Evolutionary conservation across 2,113 vertebrate species (phyloP), one percentile per base, ranked within the genome.

Genomic region (Peromyscus polionotus): DNA sequence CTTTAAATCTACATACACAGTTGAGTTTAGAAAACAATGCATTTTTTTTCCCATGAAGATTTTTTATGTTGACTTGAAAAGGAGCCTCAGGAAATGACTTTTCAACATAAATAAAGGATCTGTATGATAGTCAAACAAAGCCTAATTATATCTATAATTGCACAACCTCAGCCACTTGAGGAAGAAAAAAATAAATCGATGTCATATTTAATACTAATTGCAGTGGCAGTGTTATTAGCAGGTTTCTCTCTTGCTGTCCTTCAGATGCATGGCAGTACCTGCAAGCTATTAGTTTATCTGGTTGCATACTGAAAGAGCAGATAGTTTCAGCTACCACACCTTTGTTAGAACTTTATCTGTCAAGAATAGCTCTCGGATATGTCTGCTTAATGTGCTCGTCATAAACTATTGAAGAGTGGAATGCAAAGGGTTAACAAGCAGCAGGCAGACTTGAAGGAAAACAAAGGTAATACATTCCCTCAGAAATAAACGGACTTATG

Each of bases 371-470:
- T 96, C 1, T 70, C 28, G 54, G 77, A 93, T 96, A 65, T 79
- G 72, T 89, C 70, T 89, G 87, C 96, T 98, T 98, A 98, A 96
- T 95, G 39, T 96, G 91, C 84, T 95, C 91, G 88, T 75, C 63
- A 91, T 86, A 97, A 98, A 84, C 31, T 94, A 85, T 95, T 90
- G 45, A 83, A 86, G 48, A 61, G 1, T 1, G 6, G 14, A 51
- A 4, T 13, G 4, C 12, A 42, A 51, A 42, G 33, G 26, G 5
- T 2, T 17, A 57, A 48, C 22, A 77, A 59, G 13, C 36, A n/a
- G 26, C 39, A n/a, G 17, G 19, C 4, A 7, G 14, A 67, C 39
- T 4, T 42, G 36, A 57, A 75, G 36, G 14, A n/a, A 68, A 36
- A 51, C 9, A 68, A n/a, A 51, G 1, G 8, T 12, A 54, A 79